Base-by-base conservation (phyloP, 2,888 invertebrate species). In the Perizoma flavofasciatum region DNA sequence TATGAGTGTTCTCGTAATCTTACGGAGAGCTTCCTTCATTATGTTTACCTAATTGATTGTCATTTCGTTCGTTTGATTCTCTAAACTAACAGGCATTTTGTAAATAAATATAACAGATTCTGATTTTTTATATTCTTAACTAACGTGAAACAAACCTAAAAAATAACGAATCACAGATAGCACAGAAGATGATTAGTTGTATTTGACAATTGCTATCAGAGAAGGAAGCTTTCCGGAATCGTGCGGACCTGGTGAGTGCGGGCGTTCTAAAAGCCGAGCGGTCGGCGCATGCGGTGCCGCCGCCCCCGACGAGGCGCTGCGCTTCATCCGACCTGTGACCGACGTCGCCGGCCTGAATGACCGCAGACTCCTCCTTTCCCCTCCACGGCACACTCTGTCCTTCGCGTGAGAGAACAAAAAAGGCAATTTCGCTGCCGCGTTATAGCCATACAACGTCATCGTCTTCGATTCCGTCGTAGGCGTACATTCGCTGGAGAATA, bases 361-460 rank as follows among this genome's bases (percentile, higher is more conserved):
- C 64, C 85, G 81, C 72, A 85, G 75, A 63, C 82, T 79, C 66
- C 83, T 75, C 65, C 85, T 71, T 76, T 77, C 81, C 44, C 79
- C 74, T 33, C 76, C 76, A 55, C 78, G 69, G 46, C 63, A 61
- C 61, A 60, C 73, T 46, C 78, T 72, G 69, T 77, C 83, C 68
- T 75, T 75, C 57, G 83, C 84, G 76, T 92, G 92, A 5, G 89
- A 89, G 74, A 92, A 92, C 73, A 90, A 87, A 74, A 92, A 92
- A 49, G 92, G 92, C 60, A 92, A 78, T 73, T 85, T 84, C 63
- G 92, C 92, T 7, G 91, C 91, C 57, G 91, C 91, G 75, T 92
- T 92, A 86, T 92, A 92, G 8, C 92, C 92, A 71, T 92, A 92
- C 74, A 88, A 71, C 73, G 91, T 91, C 92, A 92, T 90, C 62